A percentile compares a stretch with the other conserved stretches of the same genome.
These are phyloP conservation scores for Piprites chloris DNA, from an alignment of 2,113 vertebrate species.

Conservation along the genomic window DNA sequence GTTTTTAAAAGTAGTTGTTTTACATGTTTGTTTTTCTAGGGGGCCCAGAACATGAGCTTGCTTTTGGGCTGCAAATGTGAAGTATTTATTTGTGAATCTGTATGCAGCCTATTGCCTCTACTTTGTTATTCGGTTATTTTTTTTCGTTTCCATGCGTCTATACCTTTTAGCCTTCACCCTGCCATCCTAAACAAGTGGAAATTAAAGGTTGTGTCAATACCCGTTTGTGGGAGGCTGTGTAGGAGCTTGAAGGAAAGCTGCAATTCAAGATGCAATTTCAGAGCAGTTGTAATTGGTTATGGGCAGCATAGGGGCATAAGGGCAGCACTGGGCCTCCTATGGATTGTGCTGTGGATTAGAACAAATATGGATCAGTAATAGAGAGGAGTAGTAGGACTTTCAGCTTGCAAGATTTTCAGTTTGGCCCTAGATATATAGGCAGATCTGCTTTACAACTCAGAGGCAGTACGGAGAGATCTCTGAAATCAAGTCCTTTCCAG, in stretches of 20 bases:
- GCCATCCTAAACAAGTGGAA: not conserved
- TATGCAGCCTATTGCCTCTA: not conserved
- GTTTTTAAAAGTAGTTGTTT: not conserved
- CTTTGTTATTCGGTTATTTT: not conserved
- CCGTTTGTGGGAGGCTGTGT: not conserved
- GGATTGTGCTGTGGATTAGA: not conserved
- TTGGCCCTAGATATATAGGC: not conserved
- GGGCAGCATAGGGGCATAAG: too few relatives aligned
- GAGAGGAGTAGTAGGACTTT: not conserved
- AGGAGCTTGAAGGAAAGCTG: not conserved
- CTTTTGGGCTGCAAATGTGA: not conserved
- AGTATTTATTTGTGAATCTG: not conserved
- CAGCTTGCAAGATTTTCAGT: not conserved
- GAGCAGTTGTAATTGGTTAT: not conserved
- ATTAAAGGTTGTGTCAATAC: not conserved
- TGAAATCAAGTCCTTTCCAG: not conserved
- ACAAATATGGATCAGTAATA: not conserved
- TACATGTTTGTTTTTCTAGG: not conserved
- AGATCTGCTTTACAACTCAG: not conserved
- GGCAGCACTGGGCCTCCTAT: not conserved
- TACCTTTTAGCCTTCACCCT: not conserved
- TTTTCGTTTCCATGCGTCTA: not conserved
- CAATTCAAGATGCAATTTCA: not conserved
- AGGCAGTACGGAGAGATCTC: not conserved
- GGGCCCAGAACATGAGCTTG: not conserved